Base-by-base conservation (phyloP, 2,113 vertebrate species). In the Neodon shergylaensis region DNA sequence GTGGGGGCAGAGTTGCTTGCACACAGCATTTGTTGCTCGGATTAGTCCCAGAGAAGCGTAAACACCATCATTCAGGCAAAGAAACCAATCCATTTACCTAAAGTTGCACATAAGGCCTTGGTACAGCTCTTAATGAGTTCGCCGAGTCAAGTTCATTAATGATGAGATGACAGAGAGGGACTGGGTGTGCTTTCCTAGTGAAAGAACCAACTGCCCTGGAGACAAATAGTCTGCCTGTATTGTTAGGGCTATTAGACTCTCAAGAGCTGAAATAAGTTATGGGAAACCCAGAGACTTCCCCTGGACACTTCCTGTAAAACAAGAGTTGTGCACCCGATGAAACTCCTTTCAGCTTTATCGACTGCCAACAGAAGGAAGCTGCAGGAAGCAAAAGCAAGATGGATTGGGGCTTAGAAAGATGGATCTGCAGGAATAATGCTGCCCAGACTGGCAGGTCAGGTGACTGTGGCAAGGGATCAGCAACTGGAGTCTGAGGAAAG, bases 71-170 rank as follows among this genome's bases (percentile, higher is more conserved):
- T 76, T 91, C 19, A 90, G 81, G 76, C 90, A 95, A 81, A 44
- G 95, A 36, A 77, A 54, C 42, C 61, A 52, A 93, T 88, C 66
- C 88, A 54, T 76, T 76, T 49, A 5, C 66, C 49, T 86, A 96
- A 95, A 2, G 7, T 85, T 52, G 9, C 61, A 33, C 82, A 12
- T 1, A 33, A 78, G 42, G 54, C 12, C 42, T 61, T 24, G 4
- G 21, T n/a, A 74, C 19, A 95, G n/a, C 87, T 97, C 90, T 97
- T 87, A 82, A 74, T 22, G 74, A 87, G 28, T 63, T 74, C 19
- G 14, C 73, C 21, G 31, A 85, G 90, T 96, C 74, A 65, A 83
- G 24, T 70, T 73, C 65, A 52, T 96, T 42, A 96, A 68, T 8
- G 52, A 65, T n/a, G 92, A 94, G 94, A 95, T 54, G 52, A 88